phyloP scores from a whole-genome alignment of 2,888 invertebrate genomes.

The Halictus quadricinctus region DNA sequence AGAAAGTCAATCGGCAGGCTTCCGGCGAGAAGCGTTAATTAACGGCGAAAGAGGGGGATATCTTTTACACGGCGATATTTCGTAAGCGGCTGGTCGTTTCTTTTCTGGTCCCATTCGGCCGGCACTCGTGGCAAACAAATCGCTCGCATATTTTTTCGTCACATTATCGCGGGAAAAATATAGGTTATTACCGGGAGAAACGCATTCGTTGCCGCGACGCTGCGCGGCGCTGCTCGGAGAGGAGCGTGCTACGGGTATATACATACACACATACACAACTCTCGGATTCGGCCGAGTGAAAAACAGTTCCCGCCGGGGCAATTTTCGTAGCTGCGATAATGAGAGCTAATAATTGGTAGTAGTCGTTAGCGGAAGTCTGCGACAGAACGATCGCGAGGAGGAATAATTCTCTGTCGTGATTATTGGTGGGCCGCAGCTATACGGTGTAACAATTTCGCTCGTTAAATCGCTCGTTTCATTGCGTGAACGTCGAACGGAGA shows the following conservation, averaged over 20 bases:
- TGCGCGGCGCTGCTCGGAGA: background rate
- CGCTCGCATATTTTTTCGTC: constrained; percentile 42
- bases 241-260: background rate
- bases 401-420: constrained; percentile 57
- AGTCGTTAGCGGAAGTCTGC: constrained; percentile 62
- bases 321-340: constrained; percentile 65
- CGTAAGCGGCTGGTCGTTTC: background rate
- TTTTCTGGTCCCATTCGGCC: constrained; percentile 1
- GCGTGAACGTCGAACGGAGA: constrained; percentile 35
- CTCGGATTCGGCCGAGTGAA: constrained; percentile 42
- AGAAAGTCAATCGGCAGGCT: background rate
- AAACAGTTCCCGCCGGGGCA: constrained; percentile 52
- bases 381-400: constrained; percentile 49
- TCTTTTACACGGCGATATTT: background rate
- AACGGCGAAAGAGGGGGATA: background rate
- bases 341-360: constrained; percentile 62
- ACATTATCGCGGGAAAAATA: constrained; percentile 38
- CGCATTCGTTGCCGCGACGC: too few relatives aligned
- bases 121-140: constrained; percentile 31
- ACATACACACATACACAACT: background rate
- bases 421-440: constrained; percentile 45
- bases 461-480: constrained; percentile 41
- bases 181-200: constrained; percentile 23
- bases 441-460: constrained; percentile 32
- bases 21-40: background rate